Evolutionary conservation across 1,140 invertebrate genomes (phyloP).

Genomic region (Calosoma granatense): DNA sequence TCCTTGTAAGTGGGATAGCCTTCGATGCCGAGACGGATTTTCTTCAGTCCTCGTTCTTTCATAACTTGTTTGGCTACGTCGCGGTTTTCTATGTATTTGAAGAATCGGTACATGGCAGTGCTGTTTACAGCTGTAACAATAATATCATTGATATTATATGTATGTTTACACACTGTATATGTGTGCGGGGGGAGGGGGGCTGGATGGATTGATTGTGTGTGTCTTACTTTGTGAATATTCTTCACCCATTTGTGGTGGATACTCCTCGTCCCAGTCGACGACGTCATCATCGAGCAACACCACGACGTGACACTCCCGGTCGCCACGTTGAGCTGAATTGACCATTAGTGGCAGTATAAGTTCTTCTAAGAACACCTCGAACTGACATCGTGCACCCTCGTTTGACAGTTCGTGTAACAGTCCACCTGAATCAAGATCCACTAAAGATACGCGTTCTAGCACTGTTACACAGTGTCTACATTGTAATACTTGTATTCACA

Average conservation of each 20-base stretch:
- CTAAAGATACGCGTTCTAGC: conserved; percentile 15
- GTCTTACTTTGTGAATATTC: conserved; percentile 92
- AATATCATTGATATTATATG: not conserved
- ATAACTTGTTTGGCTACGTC: conserved; percentile 98
- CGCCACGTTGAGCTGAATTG: conserved; percentile 80
- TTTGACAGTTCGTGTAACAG: conserved; percentile 97
- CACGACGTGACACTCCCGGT: conserved; percentile 87
- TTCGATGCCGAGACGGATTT: conserved; percentile 98
- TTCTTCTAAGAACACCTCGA: conserved; percentile 92
- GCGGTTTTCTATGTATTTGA: conserved; percentile 99
- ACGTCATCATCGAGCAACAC: conserved; percentile 91
- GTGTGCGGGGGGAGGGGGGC: too few species aligned
- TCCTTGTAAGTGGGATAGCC: conserved; percentile 99
- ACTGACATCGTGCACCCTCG: conserved; percentile 94
- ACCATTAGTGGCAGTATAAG: conserved; percentile 95
- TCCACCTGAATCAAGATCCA: conserved; percentile 56
- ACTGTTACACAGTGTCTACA: too few species aligned
- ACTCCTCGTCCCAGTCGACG: conserved; percentile 98
- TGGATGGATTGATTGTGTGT: too few species aligned
- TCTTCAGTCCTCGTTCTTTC: conserved; percentile 96
- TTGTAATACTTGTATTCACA: too few species aligned
- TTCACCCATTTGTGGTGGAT: conserved; percentile 97
- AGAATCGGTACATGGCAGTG: conserved; percentile 92
- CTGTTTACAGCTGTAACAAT: conserved; percentile 63
- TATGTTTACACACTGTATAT: too few species aligned